Evolutionary conservation across 2,888 invertebrate species (phyloP).

Genomic region (Aphrophora alni): DNA sequence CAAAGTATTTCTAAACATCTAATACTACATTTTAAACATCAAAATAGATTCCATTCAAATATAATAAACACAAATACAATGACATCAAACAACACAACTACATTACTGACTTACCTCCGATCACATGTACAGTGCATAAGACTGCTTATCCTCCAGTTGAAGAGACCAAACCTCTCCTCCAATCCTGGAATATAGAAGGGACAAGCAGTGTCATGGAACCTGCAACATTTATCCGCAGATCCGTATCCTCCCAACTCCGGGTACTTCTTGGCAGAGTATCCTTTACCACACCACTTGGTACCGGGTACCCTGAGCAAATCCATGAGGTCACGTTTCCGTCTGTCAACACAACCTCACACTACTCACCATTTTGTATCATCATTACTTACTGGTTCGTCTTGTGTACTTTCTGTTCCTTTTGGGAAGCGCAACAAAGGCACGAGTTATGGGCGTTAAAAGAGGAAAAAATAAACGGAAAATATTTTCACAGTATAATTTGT

Average conservation of each 20-base stretch:
- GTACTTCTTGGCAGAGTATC: conserved; percentile 79
- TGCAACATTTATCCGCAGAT: conserved; percentile 81
- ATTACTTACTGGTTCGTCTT: conserved; percentile 51
- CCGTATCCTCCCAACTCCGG: conserved; percentile 85
- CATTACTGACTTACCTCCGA: conserved; percentile 70
- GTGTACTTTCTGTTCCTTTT: conserved; percentile 23
- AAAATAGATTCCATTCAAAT: too few relatives aligned
- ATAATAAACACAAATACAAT: too few relatives aligned
- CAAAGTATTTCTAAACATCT: too few relatives aligned
- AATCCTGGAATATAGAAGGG: conserved; percentile 84
- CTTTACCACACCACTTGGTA: conserved; percentile 94
- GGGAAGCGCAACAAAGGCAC: background rate
- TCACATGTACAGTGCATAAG: conserved; percentile 93
- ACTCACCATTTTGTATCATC: conserved; percentile 38
- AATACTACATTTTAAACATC: too few relatives aligned
- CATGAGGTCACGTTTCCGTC: conserved; percentile 61
- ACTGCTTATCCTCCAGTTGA: conserved; percentile 90
- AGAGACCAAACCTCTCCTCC: conserved; percentile 82
- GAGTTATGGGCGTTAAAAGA: background rate
- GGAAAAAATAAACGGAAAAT: background rate
- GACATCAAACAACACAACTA: too few relatives aligned
- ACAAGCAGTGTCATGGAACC: conserved; percentile 85
- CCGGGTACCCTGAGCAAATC: conserved; percentile 80
- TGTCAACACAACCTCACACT: conserved; percentile 51
- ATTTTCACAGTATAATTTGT: too few relatives aligned